Evolutionary conservation across 2,888 invertebrate species (phyloP).

Genomic region (Strigamia maritima): DNA sequence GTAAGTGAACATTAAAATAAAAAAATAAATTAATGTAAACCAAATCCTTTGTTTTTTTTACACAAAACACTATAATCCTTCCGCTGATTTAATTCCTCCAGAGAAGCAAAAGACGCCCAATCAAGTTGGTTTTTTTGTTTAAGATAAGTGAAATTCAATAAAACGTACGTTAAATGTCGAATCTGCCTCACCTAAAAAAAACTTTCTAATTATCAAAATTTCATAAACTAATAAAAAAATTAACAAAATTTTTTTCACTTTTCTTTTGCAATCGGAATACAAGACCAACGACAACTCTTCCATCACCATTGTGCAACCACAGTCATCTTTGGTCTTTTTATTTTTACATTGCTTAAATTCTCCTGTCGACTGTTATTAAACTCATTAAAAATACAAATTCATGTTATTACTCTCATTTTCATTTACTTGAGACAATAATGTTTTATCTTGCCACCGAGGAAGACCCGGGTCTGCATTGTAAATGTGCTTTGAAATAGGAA

Average conservation of each 20-base stretch:
- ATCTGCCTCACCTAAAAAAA: background rate
- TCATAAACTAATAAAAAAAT: background rate
- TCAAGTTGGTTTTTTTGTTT: constrained; percentile 21
- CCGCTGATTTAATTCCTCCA: background rate
- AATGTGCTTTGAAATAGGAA: constrained; percentile 1
- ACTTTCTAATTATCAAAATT: background rate
- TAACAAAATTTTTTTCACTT: background rate
- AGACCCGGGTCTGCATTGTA: constrained; percentile 21
- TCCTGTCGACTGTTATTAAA: background rate
- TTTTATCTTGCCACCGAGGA: constrained; percentile 29
- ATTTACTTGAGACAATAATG: background rate
- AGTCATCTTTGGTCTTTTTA: background rate
- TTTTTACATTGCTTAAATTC: background rate
- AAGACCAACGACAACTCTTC: background rate
- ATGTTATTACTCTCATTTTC: too few species aligned
- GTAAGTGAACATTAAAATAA: too few species aligned
- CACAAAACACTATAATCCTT: constrained; percentile 9
- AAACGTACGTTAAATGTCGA: background rate
- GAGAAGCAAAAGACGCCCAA: background rate
- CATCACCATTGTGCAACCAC: background rate
- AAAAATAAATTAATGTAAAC: background rate
- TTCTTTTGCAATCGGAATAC: constrained; percentile 30
- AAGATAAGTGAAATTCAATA: background rate
- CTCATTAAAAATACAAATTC: background rate
- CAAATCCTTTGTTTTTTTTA: background rate